Conservation (phyloP, 2,113 vertebrate genomes). For the Peucedramus taeniatus region DNA sequence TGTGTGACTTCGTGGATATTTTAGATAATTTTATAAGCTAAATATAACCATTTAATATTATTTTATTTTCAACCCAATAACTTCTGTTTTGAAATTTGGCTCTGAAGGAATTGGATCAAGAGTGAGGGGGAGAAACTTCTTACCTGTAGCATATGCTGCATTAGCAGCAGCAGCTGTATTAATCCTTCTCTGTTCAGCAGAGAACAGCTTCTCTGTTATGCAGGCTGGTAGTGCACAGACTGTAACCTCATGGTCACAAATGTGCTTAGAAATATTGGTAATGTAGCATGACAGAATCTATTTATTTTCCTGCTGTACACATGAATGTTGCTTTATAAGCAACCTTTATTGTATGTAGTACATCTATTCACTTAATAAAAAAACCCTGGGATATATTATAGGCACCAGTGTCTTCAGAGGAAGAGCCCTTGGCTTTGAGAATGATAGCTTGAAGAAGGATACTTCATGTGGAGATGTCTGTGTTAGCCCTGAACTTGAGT, state of each 20-base stretch:
- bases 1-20: background rate
- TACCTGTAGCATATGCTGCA: rapidly evolving
- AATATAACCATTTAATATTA: background rate
- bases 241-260: background rate
- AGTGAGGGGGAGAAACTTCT: background rate
- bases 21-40: background rate
- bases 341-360: background rate
- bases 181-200: too few species aligned
- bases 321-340: background rate
- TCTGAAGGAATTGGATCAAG: background rate
- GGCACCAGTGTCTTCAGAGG: background rate
- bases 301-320: background rate
- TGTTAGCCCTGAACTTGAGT: background rate
- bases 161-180: background rate
- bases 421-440: background rate
- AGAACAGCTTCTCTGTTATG: background rate
- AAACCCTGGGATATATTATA: background rate
- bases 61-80: background rate
- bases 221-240: background rate
- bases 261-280: background rate
- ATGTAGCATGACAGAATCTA: background rate
- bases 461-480: background rate
- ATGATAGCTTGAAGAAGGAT: background rate
- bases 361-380: background rate
- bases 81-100: background rate